Evolutionary conservation across 2,797 vertebrate species (phyloP).

Genomic region (Esox lucius): DNA sequence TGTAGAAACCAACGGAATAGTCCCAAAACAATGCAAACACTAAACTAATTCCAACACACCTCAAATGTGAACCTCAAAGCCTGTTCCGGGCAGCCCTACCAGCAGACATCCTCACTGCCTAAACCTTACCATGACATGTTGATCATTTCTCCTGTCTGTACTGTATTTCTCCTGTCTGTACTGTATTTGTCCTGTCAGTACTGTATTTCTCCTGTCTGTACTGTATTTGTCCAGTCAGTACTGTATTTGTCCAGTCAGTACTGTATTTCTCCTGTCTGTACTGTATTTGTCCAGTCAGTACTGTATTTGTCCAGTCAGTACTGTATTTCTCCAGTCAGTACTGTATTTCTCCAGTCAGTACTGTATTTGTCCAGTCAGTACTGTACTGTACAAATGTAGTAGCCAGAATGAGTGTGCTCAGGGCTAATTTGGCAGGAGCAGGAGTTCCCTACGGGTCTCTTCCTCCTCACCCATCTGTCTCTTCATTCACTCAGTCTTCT

Average conservation of each 20-base stretch:
- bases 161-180: background rate
- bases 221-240: background rate
- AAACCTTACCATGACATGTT: background rate
- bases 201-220: constrained; percentile 9
- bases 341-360: background rate
- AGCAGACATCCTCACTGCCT: background rate
- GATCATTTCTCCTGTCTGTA: constrained; percentile 7
- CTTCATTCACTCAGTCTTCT: constrained; percentile 10
- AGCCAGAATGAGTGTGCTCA: constrained; percentile 52
- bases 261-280: constrained; percentile 9
- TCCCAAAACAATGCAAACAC: background rate
- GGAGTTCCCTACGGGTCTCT: constrained; percentile 49
- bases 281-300: background rate
- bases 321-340: constrained; percentile 9
- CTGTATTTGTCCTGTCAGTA: too few relatives aligned
- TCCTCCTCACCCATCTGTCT: constrained; percentile 68
- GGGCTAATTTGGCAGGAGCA: constrained; percentile 51
- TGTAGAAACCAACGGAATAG: background rate
- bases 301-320: too few relatives aligned
- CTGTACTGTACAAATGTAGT: background rate
- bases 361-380: background rate
- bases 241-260: too few relatives aligned
- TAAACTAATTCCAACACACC: too few relatives aligned
- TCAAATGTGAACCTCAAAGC: background rate
- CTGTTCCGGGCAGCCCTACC: background rate